Percentiles rank a stretch among this genome's conserved stretches.
Evolutionary conservation across 2,113 vertebrate genomes (phyloP).

Genomic region (Paedocypris sp.): DNA sequence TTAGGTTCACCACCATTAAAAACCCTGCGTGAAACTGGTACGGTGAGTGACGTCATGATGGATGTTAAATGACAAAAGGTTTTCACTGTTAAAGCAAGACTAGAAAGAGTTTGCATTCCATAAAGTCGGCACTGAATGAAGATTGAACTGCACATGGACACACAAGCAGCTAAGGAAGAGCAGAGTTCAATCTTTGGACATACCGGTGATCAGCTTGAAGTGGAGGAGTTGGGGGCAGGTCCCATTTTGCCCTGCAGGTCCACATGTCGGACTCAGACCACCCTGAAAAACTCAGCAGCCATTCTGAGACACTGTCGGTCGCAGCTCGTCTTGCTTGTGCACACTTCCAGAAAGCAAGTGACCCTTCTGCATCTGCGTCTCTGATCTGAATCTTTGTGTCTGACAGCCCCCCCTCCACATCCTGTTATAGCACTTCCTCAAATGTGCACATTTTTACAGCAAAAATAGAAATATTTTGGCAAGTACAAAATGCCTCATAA

Average conservation of each 20-base stretch:
- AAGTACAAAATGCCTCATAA: too few relatives aligned
- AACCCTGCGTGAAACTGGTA: too few relatives aligned
- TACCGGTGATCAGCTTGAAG: slow-evolving; percentile 13
- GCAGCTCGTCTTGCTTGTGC: background rate
- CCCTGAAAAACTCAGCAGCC: background rate
- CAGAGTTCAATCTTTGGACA: background rate
- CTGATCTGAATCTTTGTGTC: slow-evolving; percentile 1
- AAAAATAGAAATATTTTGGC: too few relatives aligned
- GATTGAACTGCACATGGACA: background rate
- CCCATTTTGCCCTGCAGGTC: slow-evolving; percentile 33
- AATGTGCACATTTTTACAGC: background rate
- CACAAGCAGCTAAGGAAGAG: background rate
- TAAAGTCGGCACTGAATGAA: too few relatives aligned
- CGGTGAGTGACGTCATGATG: too few relatives aligned
- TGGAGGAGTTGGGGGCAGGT: slow-evolving; percentile 25
- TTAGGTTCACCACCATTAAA: too few relatives aligned
- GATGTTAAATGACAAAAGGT: too few relatives aligned
- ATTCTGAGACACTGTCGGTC: background rate
- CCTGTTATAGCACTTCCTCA: slow-evolving; percentile 39
- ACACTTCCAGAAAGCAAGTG: background rate
- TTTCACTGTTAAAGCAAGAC: too few relatives aligned
- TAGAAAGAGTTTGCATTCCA: too few relatives aligned
- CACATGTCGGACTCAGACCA: slow-evolving; percentile 25
- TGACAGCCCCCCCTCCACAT: slow-evolving; percentile 24
- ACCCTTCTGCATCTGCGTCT: background rate